Evolutionary conservation across 1,140 invertebrate genomes (phyloP).

Genomic region (Aphaenogaster rudis): DNA sequence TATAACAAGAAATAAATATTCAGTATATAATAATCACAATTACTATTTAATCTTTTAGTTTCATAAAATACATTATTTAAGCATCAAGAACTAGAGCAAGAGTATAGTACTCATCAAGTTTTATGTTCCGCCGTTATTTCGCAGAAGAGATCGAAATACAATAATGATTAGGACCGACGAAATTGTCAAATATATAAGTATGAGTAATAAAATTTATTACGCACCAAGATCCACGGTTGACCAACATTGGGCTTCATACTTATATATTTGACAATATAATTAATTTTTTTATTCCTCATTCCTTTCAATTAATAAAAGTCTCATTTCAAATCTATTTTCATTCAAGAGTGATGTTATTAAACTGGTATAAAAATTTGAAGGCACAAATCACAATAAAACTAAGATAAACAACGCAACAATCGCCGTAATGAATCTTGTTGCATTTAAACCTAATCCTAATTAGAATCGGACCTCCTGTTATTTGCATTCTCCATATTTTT

Average conservation of each 20-base stretch:
- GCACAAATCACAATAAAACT: background rate
- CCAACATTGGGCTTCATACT: too few species aligned
- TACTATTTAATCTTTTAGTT: background rate
- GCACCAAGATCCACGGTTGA: too few species aligned
- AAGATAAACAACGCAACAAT: background rate
- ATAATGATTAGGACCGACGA: too few species aligned
- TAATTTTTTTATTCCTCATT: background rate
- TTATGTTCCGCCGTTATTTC: background rate
- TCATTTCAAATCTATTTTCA: background rate
- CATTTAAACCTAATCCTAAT: conserved; percentile 20
- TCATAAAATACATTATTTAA: background rate
- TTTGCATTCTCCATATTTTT: conserved; percentile 23
- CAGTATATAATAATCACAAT: background rate
- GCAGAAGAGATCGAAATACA: too few species aligned
- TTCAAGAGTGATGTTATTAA: background rate
- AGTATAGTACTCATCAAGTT: background rate
- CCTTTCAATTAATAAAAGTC: background rate
- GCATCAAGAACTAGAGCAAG: background rate
- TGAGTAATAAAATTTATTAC: too few species aligned
- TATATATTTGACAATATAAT: background rate
- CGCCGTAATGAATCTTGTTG: background rate
- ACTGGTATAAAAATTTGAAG: background rate
- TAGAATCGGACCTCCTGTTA: background rate
- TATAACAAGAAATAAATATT: background rate
- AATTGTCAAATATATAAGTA: too few species aligned